Evolutionary conservation across 2,113 vertebrate species (phyloP), one percentile per base, ranked within the genome.

Genomic region (Sebastes fasciatus): DNA sequence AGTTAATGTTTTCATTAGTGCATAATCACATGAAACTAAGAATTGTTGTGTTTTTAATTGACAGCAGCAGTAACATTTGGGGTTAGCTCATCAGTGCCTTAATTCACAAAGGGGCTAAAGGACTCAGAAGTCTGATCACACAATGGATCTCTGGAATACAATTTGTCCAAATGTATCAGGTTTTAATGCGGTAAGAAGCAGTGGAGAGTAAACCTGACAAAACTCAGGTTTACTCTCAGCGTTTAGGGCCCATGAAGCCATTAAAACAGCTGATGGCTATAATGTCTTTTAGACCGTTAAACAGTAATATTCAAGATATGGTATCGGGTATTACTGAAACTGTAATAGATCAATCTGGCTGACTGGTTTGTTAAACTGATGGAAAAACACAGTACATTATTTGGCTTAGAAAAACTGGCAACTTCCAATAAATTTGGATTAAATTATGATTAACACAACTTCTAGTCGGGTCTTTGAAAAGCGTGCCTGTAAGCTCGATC

Each of bases 51-150:
- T 71, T 76, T 80, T 71, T 21, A 71, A 7, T 5, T 1, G 11
- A 62, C 80, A 80, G 77, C 80, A 83, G 85, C 80, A 69, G 16
- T 4, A 40, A 63, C 55, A 16, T 40, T 60, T 1, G 5, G 8
- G 4, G 8, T 34, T 1, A 19, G 6, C 10, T 54, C 78, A 7
- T 58, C 68, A 57, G n/a, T 13, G 26, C 5, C 55, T 9, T 19
- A 40, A 21, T 10, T 52, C 64, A 23, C 43, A 60, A 70, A 52
- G 62, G 34, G 43, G 77, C 49, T 55, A 12, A 76, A 23, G 19
- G 46, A 43, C 40, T 55, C 52, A 57, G n/a, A 13, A 4, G n/a
- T 51, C 19, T 13, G 45, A 77, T 26, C 48, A 46, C 71, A 43
- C 9, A 1, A 40, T 3, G 2, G 43, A 42, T 58, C 63, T 68